Conservation (phyloP, 1,140 invertebrate species). For the Pemphigus obesinymphae region DNA sequence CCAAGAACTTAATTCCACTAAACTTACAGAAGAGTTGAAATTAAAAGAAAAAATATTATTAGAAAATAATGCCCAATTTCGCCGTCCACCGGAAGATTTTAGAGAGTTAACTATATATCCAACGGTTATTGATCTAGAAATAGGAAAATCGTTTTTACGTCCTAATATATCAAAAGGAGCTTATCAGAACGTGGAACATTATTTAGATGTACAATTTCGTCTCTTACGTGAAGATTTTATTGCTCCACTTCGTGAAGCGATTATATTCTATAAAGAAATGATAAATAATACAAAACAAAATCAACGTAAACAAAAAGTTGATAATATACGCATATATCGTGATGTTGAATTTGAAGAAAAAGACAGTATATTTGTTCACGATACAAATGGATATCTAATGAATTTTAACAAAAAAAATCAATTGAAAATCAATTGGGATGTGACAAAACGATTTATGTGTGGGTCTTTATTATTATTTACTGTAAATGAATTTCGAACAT, state of each 20-base stretch:
- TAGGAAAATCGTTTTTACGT: slow-evolving; percentile 53
- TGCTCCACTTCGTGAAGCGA: slow-evolving; percentile 56
- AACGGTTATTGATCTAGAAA: slow-evolving; percentile 18
- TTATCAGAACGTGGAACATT: slow-evolving; percentile 63
- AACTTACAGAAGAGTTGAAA: background rate
- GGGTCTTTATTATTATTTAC: slow-evolving; percentile 71
- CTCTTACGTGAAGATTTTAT: slow-evolving; percentile 71
- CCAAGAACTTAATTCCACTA: slow-evolving; percentile 30
- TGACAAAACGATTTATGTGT: slow-evolving; percentile 61
- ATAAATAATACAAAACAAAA: slow-evolving; percentile 27
- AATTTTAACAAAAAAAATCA: slow-evolving; percentile 41
- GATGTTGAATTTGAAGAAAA: slow-evolving; percentile 23
- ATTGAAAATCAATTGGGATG: slow-evolving; percentile 48
- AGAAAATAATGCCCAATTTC: slow-evolving; percentile 8
- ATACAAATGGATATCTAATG: slow-evolving; percentile 28
- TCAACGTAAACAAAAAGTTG: slow-evolving; percentile 13
- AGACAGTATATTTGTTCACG: slow-evolving; percentile 6
- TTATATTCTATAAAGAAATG: slow-evolving; percentile 51
- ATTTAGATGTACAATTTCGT: slow-evolving; percentile 72
- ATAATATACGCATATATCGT: slow-evolving; percentile 42
- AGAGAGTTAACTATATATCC: slow-evolving; percentile 42
- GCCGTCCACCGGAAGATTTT: slow-evolving; percentile 42
- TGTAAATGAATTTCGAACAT: slow-evolving; percentile 60
- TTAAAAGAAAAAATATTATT: slow-evolving; percentile 24
- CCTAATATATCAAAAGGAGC: slow-evolving; percentile 59